phyloP scores from a whole-genome alignment of 92 coral and sea anemone genomes.

The Virgularia gustaviana region DNA sequence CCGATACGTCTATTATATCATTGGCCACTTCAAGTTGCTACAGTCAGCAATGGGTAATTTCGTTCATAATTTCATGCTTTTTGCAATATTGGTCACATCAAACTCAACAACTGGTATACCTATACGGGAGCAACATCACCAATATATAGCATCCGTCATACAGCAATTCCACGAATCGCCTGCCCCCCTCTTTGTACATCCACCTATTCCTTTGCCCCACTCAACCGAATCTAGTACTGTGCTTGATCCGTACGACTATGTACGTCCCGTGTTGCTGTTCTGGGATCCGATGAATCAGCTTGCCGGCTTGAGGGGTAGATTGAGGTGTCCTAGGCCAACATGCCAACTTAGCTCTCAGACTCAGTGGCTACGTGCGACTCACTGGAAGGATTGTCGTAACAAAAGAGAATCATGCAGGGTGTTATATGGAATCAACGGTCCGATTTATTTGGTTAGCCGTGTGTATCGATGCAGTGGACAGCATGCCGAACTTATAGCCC shows the following conservation, averaged over 20 bases:
- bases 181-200: constrained; percentile 5
- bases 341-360: not conserved
- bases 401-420: not conserved
- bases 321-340: constrained; percentile 48
- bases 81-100: not conserved
- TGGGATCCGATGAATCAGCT: constrained; percentile 55
- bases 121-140: not conserved
- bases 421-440: constrained; percentile 4
- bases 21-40: not conserved
- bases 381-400: constrained; percentile 55
- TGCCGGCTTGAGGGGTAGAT: constrained; percentile 30
- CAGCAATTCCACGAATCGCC: constrained; percentile 1
- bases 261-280: constrained; percentile 43
- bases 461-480: constrained; percentile 1
- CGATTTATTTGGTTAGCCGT: constrained; percentile 2
- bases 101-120: not conserved
- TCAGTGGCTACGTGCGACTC: constrained; percentile 36
- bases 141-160: not conserved
- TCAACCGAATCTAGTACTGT: not conserved
- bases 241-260: constrained; percentile 36
- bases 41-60: not conserved
- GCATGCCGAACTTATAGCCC: not conserved
- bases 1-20: not conserved
- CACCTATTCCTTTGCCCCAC: not conserved
- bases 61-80: not conserved